These are phyloP conservation scores for Halyomorpha halys DNA, from an alignment of 1,140 invertebrate species.

Conservation along the genomic window DNA sequence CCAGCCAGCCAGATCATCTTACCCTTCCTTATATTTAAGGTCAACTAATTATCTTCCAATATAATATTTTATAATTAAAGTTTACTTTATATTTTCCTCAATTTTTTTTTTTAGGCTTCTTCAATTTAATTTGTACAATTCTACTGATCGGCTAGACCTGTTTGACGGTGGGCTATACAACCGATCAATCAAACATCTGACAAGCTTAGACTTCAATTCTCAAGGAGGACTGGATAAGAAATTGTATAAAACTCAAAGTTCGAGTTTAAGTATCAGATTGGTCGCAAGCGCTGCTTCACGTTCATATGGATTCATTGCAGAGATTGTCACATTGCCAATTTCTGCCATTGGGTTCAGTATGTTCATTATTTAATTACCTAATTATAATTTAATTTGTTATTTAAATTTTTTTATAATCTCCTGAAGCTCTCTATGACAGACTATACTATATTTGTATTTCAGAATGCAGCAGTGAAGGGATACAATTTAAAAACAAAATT, in stretches of 20 bases:
- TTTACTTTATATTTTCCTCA: too few species aligned
- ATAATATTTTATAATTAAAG: too few species aligned
- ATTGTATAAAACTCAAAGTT: conserved; percentile 60
- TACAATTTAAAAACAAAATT: too few species aligned
- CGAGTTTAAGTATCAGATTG: conserved; percentile 80
- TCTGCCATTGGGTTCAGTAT: conserved; percentile 79
- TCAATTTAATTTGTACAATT: conserved; percentile 90
- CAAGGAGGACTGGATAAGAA: conserved; percentile 59
- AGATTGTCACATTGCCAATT: conserved; percentile 88
- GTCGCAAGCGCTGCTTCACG: conserved; percentile 89
- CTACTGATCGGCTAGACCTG: conserved; percentile 77
- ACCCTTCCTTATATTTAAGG: too few species aligned
- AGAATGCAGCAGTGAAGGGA: too few species aligned
- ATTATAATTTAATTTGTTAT: too few species aligned
- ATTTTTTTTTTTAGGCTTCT: conserved; percentile 53
- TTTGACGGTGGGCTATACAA: conserved; percentile 92
- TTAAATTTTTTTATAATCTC: too few species aligned
- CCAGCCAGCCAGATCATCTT: too few species aligned
- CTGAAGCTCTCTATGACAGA: too few species aligned
- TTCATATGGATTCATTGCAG: conserved; percentile 93
- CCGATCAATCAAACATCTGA: conserved; percentile 46
- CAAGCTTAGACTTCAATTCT: conserved; percentile 57
- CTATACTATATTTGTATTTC: too few species aligned
- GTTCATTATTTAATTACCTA: conserved; percentile 35
- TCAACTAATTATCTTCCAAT: too few species aligned